These are phyloP conservation scores for Potorous gilbertii DNA, from an alignment of 2,797 vertebrate genomes.

Conservation along the genomic window DNA sequence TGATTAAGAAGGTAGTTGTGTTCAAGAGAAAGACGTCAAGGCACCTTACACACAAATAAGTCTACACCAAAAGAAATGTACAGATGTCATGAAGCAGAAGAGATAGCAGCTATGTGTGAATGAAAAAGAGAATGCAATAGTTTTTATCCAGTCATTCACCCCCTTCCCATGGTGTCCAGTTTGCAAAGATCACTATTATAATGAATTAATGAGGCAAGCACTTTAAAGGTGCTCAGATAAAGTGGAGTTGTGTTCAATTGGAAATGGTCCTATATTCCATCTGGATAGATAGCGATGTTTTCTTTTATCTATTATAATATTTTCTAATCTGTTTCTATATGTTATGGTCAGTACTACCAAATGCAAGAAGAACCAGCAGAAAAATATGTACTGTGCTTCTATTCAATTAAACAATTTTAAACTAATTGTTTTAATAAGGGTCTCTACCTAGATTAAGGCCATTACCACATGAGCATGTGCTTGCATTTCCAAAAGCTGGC, in stretches of 20 bases:
- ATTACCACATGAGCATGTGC: neutral
- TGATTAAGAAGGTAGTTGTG: neutral
- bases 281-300: constrained; percentile 17
- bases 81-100: neutral
- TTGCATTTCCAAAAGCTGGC: neutral
- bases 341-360: neutral
- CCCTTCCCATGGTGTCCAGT: neutral
- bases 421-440: neutral
- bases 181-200: neutral
- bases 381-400: neutral
- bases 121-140: neutral
- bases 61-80: constrained; percentile 13
- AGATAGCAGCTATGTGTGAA: neutral
- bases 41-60: neutral
- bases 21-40: neutral
- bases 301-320: neutral
- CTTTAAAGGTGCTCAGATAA: neutral
- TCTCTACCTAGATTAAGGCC: constrained; percentile 20
- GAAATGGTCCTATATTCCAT: neutral
- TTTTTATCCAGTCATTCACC: constrained; percentile 8
- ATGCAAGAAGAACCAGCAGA: neutral
- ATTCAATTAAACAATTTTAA: neutral
- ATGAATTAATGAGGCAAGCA: constrained; percentile 6
- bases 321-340: constrained; percentile 28
- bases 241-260: constrained; percentile 4